Conservation (phyloP, 2,888 invertebrate genomes). For the Antheraea assamensis region DNA sequence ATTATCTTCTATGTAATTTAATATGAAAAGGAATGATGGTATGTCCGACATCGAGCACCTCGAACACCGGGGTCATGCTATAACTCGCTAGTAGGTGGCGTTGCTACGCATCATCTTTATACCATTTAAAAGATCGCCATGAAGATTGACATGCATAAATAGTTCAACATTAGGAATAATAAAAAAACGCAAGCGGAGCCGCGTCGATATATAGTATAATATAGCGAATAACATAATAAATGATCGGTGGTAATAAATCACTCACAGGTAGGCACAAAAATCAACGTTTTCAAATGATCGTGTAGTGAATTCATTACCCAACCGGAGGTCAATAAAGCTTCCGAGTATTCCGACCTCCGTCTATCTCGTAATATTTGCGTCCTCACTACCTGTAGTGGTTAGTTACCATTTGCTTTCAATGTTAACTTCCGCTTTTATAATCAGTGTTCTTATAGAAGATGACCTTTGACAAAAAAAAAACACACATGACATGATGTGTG, state of each 20-base stretch:
- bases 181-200: too few relatives aligned
- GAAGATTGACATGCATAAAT: too few relatives aligned
- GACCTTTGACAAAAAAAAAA: not conserved
- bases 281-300: not conserved
- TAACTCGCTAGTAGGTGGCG: too few relatives aligned
- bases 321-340: not conserved
- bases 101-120: too few relatives aligned
- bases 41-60: too few relatives aligned
- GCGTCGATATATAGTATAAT: too few relatives aligned
- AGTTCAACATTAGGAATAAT: too few relatives aligned
- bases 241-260: not conserved
- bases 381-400: not conserved
- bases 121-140: too few relatives aligned
- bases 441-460: not conserved
- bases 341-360: not conserved
- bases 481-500: too few relatives aligned
- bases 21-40: too few relatives aligned
- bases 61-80: too few relatives aligned
- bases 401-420: not conserved
- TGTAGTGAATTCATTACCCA: not conserved
- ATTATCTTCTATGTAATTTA: constrained; percentile 48
- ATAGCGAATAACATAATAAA: too few relatives aligned
- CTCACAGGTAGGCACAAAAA: not conserved
- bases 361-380: not conserved
- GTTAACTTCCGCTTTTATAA: not conserved